phyloP scores from a whole-genome alignment of 2,113 vertebrate genomes.

The Cololabis saira region DNA sequence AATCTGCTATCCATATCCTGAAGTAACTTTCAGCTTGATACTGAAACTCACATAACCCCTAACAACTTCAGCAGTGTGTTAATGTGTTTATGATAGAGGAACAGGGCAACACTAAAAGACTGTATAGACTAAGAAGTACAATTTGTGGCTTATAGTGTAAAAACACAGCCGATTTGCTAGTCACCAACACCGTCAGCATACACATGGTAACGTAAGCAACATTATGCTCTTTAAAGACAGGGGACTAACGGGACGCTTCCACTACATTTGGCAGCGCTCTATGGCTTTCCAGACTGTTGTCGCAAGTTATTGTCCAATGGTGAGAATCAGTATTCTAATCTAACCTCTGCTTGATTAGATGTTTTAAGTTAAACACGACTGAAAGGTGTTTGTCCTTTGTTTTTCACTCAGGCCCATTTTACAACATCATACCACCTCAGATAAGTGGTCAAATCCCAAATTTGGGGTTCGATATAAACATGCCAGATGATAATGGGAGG shows the following conservation, averaged over 20 bases:
- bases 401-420: conserved; percentile 87
- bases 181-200: background rate
- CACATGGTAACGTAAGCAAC: background rate
- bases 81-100: too few species aligned
- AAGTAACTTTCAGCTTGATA: too few species aligned
- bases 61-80: too few species aligned
- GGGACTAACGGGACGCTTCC: conserved; percentile 95
- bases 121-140: too few species aligned
- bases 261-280: conserved; percentile 92
- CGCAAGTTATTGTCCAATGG: conserved; percentile 96
- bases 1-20: too few species aligned
- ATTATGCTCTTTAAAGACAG: conserved; percentile 79
- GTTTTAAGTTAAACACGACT: background rate
- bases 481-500: conserved; percentile 89
- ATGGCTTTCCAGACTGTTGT: conserved; percentile 96
- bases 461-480: conserved; percentile 92
- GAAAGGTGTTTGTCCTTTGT: background rate
- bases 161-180: too few species aligned
- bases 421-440: conserved; percentile 86
- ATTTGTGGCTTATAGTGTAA: too few species aligned
- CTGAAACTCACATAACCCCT: too few species aligned
- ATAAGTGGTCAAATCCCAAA: conserved; percentile 75
- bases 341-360: background rate
- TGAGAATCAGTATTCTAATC: conserved; percentile 56
- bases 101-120: too few species aligned